A percentile compares a stretch with the other conserved stretches of the same genome.
Evolutionary conservation across 1,140 invertebrate genomes (phyloP).

Genomic region (Drosophila suzukii): DNA sequence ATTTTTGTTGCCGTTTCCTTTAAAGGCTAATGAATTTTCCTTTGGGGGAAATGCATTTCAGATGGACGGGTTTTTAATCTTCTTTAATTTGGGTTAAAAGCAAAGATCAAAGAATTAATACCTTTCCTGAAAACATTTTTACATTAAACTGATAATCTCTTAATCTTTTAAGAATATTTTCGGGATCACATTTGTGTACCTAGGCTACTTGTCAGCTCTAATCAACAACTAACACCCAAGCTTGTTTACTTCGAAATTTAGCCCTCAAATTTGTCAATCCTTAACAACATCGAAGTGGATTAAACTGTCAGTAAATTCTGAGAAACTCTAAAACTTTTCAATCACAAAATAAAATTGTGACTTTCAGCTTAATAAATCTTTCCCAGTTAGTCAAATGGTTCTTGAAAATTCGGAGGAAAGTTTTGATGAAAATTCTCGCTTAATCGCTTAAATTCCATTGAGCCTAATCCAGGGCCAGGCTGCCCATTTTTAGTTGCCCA

Average conservation of each 20-base stretch:
- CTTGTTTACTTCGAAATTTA: slow-evolving; percentile 1
- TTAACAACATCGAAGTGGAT: slow-evolving; percentile 1
- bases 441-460: slow-evolving; percentile 41
- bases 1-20: slow-evolving; percentile 19
- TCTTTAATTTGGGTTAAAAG: background rate
- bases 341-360: slow-evolving; percentile 14
- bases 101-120: too few relatives aligned
- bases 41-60: slow-evolving; percentile 1
- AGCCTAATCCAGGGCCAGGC: slow-evolving; percentile 26
- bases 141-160: background rate
- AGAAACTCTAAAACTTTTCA: slow-evolving; percentile 25
- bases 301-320: slow-evolving; percentile 4
- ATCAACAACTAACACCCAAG: background rate
- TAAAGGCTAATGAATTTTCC: slow-evolving; percentile 16
- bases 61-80: background rate
- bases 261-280: background rate
- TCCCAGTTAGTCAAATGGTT: slow-evolving; percentile 19
- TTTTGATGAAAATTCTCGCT: slow-evolving; percentile 8
- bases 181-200: background rate
- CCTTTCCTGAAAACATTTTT: too few relatives aligned
- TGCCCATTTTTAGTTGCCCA: slow-evolving; percentile 6
- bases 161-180: background rate
- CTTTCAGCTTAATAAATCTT: slow-evolving; percentile 10
- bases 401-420: slow-evolving; percentile 8
- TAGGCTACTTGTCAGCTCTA: background rate